Conservation (phyloP, 2,113 vertebrate genomes). For the Todiramphus chloris region DNA sequence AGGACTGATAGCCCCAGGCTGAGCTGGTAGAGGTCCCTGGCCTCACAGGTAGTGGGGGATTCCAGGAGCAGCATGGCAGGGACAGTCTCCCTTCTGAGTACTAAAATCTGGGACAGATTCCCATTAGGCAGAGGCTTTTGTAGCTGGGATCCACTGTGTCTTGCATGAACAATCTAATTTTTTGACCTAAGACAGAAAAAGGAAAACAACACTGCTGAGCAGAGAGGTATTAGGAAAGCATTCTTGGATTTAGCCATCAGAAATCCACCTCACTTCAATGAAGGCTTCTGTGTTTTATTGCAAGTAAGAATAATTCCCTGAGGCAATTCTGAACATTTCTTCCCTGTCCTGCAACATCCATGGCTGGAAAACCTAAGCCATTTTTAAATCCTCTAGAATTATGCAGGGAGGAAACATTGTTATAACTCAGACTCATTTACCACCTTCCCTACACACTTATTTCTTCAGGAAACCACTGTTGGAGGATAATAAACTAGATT, state of each 20-base stretch:
- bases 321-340: not conserved
- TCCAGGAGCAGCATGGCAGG: not conserved
- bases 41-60: accelerated
- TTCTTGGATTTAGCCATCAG: not conserved
- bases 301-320: not conserved
- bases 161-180: not conserved
- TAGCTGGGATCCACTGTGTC: not conserved
- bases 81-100: not conserved
- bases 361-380: not conserved
- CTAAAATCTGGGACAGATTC: not conserved
- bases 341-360: not conserved
- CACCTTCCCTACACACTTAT: not conserved
- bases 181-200: not conserved
- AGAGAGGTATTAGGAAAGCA: not conserved
- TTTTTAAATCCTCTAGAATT: not conserved
- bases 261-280: not conserved
- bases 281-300: not conserved
- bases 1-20: not conserved
- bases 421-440: not conserved
- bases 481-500: not conserved
- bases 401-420: not conserved
- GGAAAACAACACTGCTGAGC: not conserved
- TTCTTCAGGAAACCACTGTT: not conserved
- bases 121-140: not conserved
- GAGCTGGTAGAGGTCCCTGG: not conserved